A percentile compares a stretch with the other conserved stretches of the same genome.
Evolutionary conservation across 2,113 vertebrate species (phyloP).

Genomic region (Empidonax traillii): DNA sequence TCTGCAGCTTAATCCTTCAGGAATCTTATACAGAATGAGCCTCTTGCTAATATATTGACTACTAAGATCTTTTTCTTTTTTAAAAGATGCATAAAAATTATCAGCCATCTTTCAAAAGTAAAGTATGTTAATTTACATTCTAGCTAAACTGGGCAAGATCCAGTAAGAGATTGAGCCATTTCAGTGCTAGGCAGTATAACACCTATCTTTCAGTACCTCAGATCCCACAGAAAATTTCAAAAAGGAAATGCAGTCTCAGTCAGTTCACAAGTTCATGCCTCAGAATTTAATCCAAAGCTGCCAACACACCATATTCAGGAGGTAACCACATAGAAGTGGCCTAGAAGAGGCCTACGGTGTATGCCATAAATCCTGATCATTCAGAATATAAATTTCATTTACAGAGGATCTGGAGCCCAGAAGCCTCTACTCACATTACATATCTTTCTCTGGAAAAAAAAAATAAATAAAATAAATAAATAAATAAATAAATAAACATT

Average conservation of each 20-base stretch:
- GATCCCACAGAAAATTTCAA: background rate
- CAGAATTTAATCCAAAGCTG: background rate
- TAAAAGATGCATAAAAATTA: background rate
- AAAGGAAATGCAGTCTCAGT: background rate
- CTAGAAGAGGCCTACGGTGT: background rate
- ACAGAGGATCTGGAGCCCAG: background rate
- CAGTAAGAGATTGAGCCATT: background rate
- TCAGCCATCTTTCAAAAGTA: background rate
- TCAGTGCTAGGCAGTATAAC: background rate
- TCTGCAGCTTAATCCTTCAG: background rate
- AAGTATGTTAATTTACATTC: background rate
- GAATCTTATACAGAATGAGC: background rate
- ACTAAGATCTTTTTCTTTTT: background rate
- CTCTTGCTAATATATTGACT: background rate
- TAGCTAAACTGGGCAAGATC: background rate
- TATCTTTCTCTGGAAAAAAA: background rate
- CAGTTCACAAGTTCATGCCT: background rate
- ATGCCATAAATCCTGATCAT: background rate
- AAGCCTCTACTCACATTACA: background rate
- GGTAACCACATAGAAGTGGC: background rate
- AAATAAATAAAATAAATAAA: background rate
- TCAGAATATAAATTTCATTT: background rate
- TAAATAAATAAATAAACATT: background rate
- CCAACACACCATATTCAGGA: background rate
- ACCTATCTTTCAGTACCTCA: background rate